A percentile compares a stretch with the other conserved stretches of the same genome.
Evolutionary conservation across 1,140 invertebrate species (phyloP).

Genomic region (Lordiphosa clarofinis): DNA sequence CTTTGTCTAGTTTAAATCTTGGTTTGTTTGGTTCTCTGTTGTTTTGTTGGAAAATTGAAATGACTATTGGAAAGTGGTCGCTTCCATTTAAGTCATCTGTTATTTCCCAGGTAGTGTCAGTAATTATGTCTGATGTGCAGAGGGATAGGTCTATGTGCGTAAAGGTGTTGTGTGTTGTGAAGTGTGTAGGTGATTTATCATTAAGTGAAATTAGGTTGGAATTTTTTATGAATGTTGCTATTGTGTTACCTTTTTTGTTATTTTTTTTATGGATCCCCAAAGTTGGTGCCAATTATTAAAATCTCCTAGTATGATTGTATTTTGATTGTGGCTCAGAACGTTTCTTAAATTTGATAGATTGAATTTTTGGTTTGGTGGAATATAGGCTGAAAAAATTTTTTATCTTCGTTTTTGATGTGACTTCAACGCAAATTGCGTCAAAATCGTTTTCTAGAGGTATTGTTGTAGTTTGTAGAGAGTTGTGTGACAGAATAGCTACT

Average conservation of each 20-base stretch:
- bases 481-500: conserved; percentile 11
- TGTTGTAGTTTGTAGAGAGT: conserved; percentile 8
- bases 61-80: background rate
- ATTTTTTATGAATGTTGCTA: background rate
- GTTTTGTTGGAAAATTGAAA: background rate
- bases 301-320: too few species aligned
- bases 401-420: conserved; percentile 9
- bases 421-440: conserved; percentile 19
- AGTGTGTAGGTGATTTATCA: conserved; percentile 7
- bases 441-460: conserved; percentile 13
- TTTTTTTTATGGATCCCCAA: too few species aligned
- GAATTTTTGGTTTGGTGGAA: too few species aligned
- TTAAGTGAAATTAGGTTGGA: conserved; percentile 4
- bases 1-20: too few species aligned
- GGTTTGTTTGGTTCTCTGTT: background rate
- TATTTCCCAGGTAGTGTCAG: background rate
- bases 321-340: too few species aligned
- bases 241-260: too few species aligned
- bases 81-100: too few species aligned
- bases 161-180: conserved; percentile 15
- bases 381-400: conserved; percentile 10
- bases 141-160: conserved; percentile 9
- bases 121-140: background rate
- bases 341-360: too few species aligned
- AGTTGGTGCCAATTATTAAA: too few species aligned